These are phyloP conservation scores for Torymus aiolomorphi DNA, from an alignment of 2,888 invertebrate genomes.

Conservation along the genomic window DNA sequence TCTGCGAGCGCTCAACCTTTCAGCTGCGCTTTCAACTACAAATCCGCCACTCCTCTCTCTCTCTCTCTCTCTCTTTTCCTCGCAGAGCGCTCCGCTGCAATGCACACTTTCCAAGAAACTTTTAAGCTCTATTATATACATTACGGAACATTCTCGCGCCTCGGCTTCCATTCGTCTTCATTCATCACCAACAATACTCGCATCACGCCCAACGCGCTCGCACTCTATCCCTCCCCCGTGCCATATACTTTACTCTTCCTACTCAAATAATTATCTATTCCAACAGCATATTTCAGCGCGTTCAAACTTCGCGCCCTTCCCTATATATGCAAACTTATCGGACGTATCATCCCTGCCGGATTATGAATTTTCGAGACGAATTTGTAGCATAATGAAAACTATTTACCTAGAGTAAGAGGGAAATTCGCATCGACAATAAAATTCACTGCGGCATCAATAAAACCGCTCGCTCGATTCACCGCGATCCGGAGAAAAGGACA, in stretches of 20 bases:
- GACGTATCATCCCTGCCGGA: no score
- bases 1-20: not conserved
- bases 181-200: no score
- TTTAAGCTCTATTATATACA: slow-evolving; percentile 31
- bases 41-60: not conserved
- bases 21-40: slow-evolving; percentile 8
- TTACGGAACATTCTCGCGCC: not conserved
- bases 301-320: not conserved
- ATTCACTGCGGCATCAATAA: slow-evolving; percentile 5
- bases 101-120: slow-evolving; percentile 24
- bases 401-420: no score
- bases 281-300: no score
- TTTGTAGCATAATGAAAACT: no score
- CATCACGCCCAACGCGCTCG: no score
- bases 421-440: not conserved
- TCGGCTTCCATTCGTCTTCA: slow-evolving; percentile 8
- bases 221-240: no score
- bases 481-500: not conserved
- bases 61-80: not conserved
- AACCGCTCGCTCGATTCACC: not conserved
- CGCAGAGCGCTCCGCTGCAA: not conserved
- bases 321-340: slow-evolving; percentile 10
- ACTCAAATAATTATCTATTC: no score
- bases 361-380: no score
- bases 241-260: no score